Conservation (phyloP, 2,888 invertebrate genomes). For the Chloroclysta siterata region DNA sequence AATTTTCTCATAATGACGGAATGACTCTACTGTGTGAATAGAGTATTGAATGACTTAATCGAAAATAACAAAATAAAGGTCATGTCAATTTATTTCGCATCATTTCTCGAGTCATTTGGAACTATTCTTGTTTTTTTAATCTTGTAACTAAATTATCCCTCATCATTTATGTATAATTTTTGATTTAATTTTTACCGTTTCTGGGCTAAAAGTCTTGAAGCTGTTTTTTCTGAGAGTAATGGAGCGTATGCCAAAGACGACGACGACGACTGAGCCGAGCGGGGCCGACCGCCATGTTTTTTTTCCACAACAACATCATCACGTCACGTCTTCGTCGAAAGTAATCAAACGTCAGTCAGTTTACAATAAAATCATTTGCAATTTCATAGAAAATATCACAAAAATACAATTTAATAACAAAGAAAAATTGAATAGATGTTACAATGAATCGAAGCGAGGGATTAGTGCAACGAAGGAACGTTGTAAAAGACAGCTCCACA, state of each 20-base stretch:
- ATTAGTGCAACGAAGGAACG: conserved; percentile 95
- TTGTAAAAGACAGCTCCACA: conserved; percentile 86
- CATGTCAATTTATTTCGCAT: no score
- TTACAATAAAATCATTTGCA: conserved; percentile 36
- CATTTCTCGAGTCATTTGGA: no score
- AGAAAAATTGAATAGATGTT: conserved; percentile 60
- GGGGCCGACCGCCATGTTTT: conserved; percentile 67
- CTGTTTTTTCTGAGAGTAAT: not conserved
- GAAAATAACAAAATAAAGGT: no score
- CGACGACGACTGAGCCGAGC: not conserved
- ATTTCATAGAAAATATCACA: conserved; percentile 52
- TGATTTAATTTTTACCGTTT: no score
- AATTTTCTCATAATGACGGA: no score
- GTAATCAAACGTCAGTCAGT: conserved; percentile 61
- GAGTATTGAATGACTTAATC: no score
- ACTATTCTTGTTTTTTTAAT: no score
- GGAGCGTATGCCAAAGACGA: not conserved
- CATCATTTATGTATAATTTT: no score
- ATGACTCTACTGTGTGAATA: no score
- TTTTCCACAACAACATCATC: conserved; percentile 70
- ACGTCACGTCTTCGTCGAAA: conserved; percentile 58
- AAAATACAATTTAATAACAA: conserved; percentile 40
- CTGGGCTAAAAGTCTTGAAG: no score
- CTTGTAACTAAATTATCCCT: no score
- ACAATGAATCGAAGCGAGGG: conserved; percentile 96